Evolutionary conservation across 2,888 invertebrate species (phyloP), one percentile per base, ranked within the genome.

Genomic region (Polia nebulosa): DNA sequence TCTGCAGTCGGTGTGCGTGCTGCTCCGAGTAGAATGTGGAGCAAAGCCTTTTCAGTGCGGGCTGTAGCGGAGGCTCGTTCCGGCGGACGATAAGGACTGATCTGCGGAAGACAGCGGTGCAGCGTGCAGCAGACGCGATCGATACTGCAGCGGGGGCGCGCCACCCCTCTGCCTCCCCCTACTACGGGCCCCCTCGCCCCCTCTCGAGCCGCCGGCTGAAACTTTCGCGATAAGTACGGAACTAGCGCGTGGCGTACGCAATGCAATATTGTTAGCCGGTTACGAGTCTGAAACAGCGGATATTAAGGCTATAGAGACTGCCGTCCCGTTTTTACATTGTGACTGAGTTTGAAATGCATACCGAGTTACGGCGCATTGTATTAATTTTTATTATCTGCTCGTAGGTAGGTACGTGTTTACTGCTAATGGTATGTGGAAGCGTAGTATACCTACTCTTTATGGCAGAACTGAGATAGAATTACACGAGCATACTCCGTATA

Each of bases 181-280:
- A 63, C 68, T 69, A n/a, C n/a, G n/a, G 44, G 78, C 57, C 67
- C 85, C 85, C 80, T 81, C 53, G 51, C 67, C 76, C 79, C 83
- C 85, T 75, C 78, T 78, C 82, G 85, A 81, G 85, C 88, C 90
- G 91, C 87, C 90, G 92, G 92, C 94, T 94, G 95, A 94, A 95
- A 95, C 91, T 95, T 95, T 95, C 91, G 93, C 94, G 95, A 95
- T 95, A 95, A 95, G 95, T 95, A 94, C 93, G 91, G 92, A 95
- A 95, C 94, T 94, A 95, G 93, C 95, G 95, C 94, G 95, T 94
- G 92, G 91, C 90, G 94, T 94, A 95, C 95, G 95, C 95, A 95
- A 94, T 91, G 94, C 95, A 95, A 95, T 95, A 95, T 95, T 95
- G 95, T 95, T 95, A 94, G 94, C 93, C 91, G 92, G 94, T 94